Evolutionary conservation across 2,888 invertebrate genomes (phyloP), one percentile per base, ranked within the genome.

Genomic region (Limnephilus auricula): DNA sequence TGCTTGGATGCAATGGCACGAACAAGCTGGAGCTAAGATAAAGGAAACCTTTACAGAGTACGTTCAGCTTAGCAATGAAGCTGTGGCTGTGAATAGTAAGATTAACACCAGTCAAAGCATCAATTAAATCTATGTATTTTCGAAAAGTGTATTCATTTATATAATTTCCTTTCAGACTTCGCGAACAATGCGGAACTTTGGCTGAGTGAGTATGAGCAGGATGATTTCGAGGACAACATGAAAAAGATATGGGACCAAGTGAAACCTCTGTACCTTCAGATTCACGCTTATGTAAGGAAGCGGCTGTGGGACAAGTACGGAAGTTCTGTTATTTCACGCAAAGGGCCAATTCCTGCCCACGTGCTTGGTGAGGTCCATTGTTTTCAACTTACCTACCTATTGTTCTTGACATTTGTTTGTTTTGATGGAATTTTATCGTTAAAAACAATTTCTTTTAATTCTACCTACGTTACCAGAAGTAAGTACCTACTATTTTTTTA

Each of bases 201-300:
- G 98, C 95, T 97, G 92, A 95, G 96, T 82, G 96, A 96, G 92
- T 98, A 98, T 93, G 98, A 98, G 94, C 97, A 97, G 80, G 94
- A 96, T 0, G 97, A 97, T 91, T 97, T 99, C 92, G 97, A 97
- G 93, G 94, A 96, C 40, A 97, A 97, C 93, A 94, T 98, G 37
- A 97, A 97, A 18, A 96, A 96, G 90, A 95, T 98, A 2, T 98
- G 98, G 97, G 96, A 96, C 90, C 97, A 98, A 94, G 95, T 99
- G 89, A 97, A 97, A 93, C 99, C 99, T 0, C 94, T 99, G 3
- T 99, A 99, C 94, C 95, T 97, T 91, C 97, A 98, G 94, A 95
- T 99, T 4, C 98, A 99, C 94, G 98, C 98, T 0, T 98, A 98
- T 94, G 97, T 98, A 0, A 96, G 98, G 93, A 96, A 96, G 93